A percentile compares a stretch with the other conserved stretches of the same genome.
Evolutionary conservation across 2,888 invertebrate species (phyloP).

Genomic region (Cheilosia scutellata): DNA sequence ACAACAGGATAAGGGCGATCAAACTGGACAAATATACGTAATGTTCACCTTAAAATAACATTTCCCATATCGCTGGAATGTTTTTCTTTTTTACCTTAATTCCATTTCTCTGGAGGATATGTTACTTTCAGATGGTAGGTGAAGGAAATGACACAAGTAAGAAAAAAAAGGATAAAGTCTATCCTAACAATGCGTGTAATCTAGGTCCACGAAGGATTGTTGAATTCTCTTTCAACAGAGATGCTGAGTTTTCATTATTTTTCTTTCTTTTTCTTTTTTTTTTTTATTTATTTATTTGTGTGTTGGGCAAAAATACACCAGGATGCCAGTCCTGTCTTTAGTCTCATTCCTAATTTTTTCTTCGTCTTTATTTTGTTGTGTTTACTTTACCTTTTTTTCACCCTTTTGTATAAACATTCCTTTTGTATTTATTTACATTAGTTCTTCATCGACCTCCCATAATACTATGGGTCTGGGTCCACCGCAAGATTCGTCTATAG

Average conservation of each 20-base stretch:
- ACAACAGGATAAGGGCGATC: background rate
- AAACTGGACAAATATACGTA: slow-evolving; percentile 43
- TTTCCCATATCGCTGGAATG: slow-evolving; percentile 31
- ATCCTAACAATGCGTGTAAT: slow-evolving; percentile 60
- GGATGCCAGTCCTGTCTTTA: slow-evolving; percentile 38
- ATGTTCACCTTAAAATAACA: slow-evolving; percentile 47
- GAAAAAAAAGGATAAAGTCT: slow-evolving; percentile 39
- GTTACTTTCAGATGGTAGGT: slow-evolving; percentile 7
- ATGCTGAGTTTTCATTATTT: background rate
- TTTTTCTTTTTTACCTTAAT: slow-evolving; percentile 47
- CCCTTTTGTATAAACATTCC: slow-evolving; percentile 60
- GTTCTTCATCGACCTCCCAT: slow-evolving; percentile 57
- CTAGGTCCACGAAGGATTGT: slow-evolving; percentile 31
- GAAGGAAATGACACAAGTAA: slow-evolving; percentile 1
- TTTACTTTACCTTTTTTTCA: slow-evolving; percentile 63
- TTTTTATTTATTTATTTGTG: slow-evolving; percentile 40
- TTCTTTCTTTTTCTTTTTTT: slow-evolving; percentile 20
- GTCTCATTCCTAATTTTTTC: slow-evolving; percentile 13
- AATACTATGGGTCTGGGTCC: slow-evolving; percentile 44
- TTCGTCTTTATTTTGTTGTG: slow-evolving; percentile 13
- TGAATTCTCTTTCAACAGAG: slow-evolving; percentile 4
- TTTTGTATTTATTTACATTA: slow-evolving; percentile 69
- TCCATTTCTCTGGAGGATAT: slow-evolving; percentile 44
- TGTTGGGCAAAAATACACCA: slow-evolving; percentile 36
- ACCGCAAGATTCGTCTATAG: slow-evolving; percentile 51